Evolutionary conservation across 2,797 vertebrate genomes (phyloP), one percentile per base, ranked within the genome.

Genomic region (Novumbra hubbsi): DNA sequence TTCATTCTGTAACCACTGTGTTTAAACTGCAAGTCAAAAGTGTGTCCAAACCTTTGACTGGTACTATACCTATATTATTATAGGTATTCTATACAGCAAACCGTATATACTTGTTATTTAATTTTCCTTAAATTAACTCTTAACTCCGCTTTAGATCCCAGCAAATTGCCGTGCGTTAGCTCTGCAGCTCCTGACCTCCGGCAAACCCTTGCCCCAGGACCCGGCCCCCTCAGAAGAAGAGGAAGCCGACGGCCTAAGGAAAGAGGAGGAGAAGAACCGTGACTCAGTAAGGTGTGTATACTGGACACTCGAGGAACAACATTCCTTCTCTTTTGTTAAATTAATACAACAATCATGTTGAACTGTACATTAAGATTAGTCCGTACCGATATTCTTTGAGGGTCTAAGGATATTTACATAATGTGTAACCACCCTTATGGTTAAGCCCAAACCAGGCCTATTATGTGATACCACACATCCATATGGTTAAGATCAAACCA

Each of bases 211-310:
- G 19, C 86, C 90, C 28, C 72, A 77, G 24, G 89, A 93, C 28
- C 65, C 83, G 17, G 76, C 92, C 34, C 94, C 92, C 66, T 73
- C 86, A 73, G 86, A 93, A 24, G 92, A 96, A 60, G 93, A 95
- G 81, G 84, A 92, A 76, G 81, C 92, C 52, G 79, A 94, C 57
- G 96, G 95, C 81, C 80, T 93, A 76, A 88, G 88, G 75, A 92
- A 87, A 17, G 96, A 96, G 84, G 92, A 93, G 72, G 90, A 92
- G 74, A 98, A 96, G 86, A 98, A 93, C 28, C 82, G 82, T 0
- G 96, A 98, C 32, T 94, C 96, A 34, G 74, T 95, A 27, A 90
- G 91, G 98, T 98, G 89, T 93, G 92, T 92, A 50, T n/a, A 45
- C 41, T 45, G 41, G 41, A 45, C 11, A 45, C 41, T 45, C 41